A percentile compares a stretch with the other conserved stretches of the same genome.
Evolutionary conservation across 2,888 invertebrate genomes (phyloP).

Genomic region (Meloe dianella): DNA sequence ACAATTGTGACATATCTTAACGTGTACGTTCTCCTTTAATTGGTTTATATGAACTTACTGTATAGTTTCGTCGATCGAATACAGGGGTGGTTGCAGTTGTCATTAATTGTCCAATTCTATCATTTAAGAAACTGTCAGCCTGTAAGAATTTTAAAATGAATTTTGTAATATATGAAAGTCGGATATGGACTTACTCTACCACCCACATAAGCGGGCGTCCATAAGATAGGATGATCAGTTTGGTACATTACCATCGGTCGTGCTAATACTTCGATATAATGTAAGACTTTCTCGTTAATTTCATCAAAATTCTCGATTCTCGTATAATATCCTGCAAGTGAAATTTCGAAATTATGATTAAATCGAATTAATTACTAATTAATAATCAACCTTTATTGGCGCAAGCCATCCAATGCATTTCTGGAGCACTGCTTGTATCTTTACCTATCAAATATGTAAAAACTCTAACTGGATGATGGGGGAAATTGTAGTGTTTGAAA

Average conservation of each 20-base stretch:
- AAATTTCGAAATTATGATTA: slow-evolving; percentile 7
- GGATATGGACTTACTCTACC: slow-evolving; percentile 71
- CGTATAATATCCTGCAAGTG: slow-evolving; percentile 78
- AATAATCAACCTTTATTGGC: slow-evolving; percentile 85
- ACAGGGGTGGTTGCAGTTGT: slow-evolving; percentile 94
- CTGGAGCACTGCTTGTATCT: slow-evolving; percentile 85
- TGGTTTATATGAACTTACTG: slow-evolving; percentile 62
- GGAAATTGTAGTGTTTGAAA: slow-evolving; percentile 84
- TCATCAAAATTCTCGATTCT: slow-evolving; percentile 89
- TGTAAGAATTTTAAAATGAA: slow-evolving; percentile 53
- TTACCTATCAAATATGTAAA: slow-evolving; percentile 96
- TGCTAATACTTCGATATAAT: slow-evolving; percentile 94
- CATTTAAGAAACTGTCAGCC: slow-evolving; percentile 72
- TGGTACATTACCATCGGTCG: slow-evolving; percentile 95
- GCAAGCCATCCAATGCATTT: slow-evolving; percentile 95
- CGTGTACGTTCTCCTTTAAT: too few relatives aligned
- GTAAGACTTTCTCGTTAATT: slow-evolving; percentile 89
- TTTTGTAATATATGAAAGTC: slow-evolving; percentile 1
- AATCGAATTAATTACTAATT: slow-evolving; percentile 11
- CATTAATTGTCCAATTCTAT: slow-evolving; percentile 82
- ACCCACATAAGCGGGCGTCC: slow-evolving; percentile 92
- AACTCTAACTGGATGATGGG: slow-evolving; percentile 91
- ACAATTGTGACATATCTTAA: slow-evolving; percentile 3
- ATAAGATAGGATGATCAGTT: slow-evolving; percentile 88
- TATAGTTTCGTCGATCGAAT: slow-evolving; percentile 90